A percentile compares a stretch with the other conserved stretches of the same genome.
These are phyloP conservation scores for Danio kyathit DNA, from an alignment of 2,797 vertebrate species.

Conservation along the genomic window DNA sequence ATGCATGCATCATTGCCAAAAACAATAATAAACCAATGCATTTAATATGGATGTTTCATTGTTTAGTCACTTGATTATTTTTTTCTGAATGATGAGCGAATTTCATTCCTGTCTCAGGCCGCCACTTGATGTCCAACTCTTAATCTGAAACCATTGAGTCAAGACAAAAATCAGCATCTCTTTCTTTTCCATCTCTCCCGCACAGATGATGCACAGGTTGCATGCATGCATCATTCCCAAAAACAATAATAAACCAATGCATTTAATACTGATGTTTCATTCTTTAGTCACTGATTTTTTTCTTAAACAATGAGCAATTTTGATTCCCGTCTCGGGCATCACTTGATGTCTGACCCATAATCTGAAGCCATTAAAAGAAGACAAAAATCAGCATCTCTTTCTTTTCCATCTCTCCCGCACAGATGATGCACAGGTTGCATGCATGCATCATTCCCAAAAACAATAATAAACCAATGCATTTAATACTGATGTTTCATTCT, in stretches of 20 bases:
- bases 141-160: not conserved
- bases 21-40: too few relatives aligned
- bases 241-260: too few relatives aligned
- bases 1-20: not conserved
- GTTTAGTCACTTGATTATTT: too few relatives aligned
- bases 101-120: not conserved
- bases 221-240: not conserved
- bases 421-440: conserved; percentile 17
- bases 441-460: not conserved
- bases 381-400: conserved; percentile 12
- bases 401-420: conserved; percentile 28
- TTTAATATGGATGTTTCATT: too few relatives aligned
- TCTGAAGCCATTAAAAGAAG: not conserved
- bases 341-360: conserved; percentile 10
- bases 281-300: too few relatives aligned
- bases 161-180: not conserved
- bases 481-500: too few relatives aligned
- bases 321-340: not conserved
- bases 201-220: not conserved
- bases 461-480: too few relatives aligned
- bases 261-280: too few relatives aligned
- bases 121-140: not conserved
- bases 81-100: not conserved
- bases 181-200: too few relatives aligned
- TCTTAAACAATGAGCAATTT: too few relatives aligned